Percentiles rank a stretch among this genome's conserved stretches.
Evolutionary conservation across 2,797 vertebrate species (phyloP).

Genomic region (Sarcophilus harrisii): DNA sequence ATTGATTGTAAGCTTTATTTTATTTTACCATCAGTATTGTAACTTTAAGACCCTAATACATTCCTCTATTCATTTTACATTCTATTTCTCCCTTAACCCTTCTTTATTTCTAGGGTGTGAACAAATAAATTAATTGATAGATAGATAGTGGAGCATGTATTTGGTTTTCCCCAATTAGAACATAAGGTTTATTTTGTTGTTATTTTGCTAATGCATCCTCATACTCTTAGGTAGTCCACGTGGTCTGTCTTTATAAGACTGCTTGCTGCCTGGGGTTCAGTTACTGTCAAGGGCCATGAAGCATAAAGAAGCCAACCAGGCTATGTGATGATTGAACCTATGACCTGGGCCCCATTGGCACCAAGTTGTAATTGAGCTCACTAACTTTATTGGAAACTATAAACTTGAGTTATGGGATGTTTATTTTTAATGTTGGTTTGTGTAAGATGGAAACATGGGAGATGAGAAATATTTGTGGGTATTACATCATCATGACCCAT

Average conservation of each 20-base stretch:
- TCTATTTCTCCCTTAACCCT: background rate
- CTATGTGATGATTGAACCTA: background rate
- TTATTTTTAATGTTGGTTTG: background rate
- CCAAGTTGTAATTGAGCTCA: background rate
- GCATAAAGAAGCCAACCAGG: background rate
- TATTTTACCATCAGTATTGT: background rate
- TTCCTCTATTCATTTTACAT: background rate
- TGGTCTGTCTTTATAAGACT: background rate
- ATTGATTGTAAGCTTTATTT: background rate
- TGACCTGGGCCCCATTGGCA: background rate
- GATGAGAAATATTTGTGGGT: background rate
- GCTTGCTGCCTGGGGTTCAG: too few relatives aligned
- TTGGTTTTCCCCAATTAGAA: background rate
- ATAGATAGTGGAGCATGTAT: background rate
- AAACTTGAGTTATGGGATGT: background rate
- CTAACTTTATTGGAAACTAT: conserved; percentile 17
- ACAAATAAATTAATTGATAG: too few relatives aligned
- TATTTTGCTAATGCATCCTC: background rate
- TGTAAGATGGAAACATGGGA: conserved; percentile 11
- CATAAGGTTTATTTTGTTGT: background rate
- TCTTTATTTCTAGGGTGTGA: background rate
- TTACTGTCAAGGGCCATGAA: background rate
- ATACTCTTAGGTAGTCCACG: background rate
- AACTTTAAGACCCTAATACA: background rate
- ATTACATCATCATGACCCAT: conserved; percentile 28